A percentile compares a stretch with the other conserved stretches of the same genome.
Conservation (phyloP, 2,797 vertebrate genomes). For the Prunella strophiata region DNA sequence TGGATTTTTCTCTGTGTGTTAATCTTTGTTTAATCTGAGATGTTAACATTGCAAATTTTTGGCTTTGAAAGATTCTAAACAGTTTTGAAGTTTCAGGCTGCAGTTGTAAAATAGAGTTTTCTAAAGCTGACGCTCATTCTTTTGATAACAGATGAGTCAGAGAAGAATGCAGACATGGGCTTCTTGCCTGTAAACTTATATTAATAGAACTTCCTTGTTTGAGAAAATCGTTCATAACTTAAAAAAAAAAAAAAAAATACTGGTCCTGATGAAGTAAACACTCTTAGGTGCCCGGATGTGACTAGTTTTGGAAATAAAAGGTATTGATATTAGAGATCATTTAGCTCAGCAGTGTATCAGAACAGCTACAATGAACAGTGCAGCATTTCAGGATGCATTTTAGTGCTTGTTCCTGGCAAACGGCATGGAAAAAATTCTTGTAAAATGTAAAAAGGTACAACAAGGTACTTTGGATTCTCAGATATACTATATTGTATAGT, state of each 20-base stretch:
- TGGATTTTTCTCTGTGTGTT: not conserved
- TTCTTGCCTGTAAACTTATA: slow-evolving; percentile 39
- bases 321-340: not conserved
- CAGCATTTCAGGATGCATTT: not conserved
- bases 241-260: not conserved
- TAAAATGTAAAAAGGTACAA: not conserved
- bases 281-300: not conserved
- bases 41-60: slow-evolving; percentile 14
- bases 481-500: not conserved
- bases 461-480: not conserved
- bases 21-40: slow-evolving; percentile 14
- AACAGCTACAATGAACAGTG: not conserved
- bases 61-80: slow-evolving; percentile 23
- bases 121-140: not conserved
- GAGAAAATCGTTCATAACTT: slow-evolving; percentile 30
- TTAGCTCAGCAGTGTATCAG: not conserved
- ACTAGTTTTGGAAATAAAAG: slow-evolving; percentile 25
- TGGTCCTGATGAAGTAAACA: slow-evolving; percentile 22
- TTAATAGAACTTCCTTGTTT: slow-evolving; percentile 57
- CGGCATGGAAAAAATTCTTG: not conserved
- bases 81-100: slow-evolving; percentile 44
- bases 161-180: not conserved
- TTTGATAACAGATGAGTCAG: slow-evolving; percentile 54
- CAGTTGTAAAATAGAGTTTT: slow-evolving; percentile 32
- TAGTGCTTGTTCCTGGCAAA: not conserved